Conservation (phyloP, 2,113 vertebrate genomes). For the Pitta sordida region DNA sequence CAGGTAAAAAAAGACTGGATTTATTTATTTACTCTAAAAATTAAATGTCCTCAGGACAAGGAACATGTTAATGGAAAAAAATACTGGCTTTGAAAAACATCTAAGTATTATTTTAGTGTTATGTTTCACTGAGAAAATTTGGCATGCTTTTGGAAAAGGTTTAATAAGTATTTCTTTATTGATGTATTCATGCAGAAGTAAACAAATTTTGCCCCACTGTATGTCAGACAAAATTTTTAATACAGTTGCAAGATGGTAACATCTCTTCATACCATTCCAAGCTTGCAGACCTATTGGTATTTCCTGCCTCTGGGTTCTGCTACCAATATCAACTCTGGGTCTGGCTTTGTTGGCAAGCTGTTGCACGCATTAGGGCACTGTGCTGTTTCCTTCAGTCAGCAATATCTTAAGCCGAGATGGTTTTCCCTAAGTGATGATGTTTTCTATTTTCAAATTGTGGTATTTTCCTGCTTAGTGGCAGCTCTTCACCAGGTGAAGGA, state of each 20-base stretch:
- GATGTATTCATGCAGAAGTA: background rate
- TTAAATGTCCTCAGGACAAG: background rate
- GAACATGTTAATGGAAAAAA: background rate
- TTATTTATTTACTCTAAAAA: background rate
- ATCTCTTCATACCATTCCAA: background rate
- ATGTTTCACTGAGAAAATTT: background rate
- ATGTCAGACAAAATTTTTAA: background rate
- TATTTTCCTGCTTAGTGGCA: background rate
- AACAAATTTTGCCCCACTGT: background rate
- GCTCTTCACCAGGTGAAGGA: background rate
- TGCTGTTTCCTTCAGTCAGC: background rate
- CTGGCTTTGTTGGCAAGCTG: background rate
- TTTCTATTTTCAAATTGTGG: background rate
- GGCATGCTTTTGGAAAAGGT: background rate
- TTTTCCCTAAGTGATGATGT: background rate
- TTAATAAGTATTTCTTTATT: background rate
- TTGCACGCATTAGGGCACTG: accelerated
- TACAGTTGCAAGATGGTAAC: background rate
- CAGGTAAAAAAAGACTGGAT: background rate
- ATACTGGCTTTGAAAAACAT: background rate
- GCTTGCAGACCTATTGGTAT: background rate
- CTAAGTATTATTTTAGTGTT: background rate
- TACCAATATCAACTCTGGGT: background rate
- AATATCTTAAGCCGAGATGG: background rate
- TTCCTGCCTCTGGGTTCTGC: background rate